Percentiles rank a stretch among this genome's conserved stretches.
These are phyloP conservation scores for Cladopsammia gracilis DNA, from an alignment of 64 coral and sea anemone genomes.

Conservation along the genomic window DNA sequence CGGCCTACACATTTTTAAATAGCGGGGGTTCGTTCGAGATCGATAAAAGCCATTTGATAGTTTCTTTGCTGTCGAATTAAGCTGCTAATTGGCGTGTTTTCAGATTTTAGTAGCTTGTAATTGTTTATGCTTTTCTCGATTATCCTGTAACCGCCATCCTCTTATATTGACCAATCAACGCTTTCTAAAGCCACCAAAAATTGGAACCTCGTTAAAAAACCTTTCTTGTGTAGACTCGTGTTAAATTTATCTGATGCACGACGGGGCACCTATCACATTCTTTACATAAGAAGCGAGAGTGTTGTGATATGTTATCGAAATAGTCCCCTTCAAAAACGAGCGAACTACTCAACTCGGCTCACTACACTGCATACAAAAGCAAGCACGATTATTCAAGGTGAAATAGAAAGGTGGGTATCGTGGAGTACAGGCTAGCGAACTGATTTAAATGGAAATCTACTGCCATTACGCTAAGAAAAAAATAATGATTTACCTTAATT, in stretches of 20 bases:
- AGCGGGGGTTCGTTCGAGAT: neutral
- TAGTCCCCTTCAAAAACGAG: neutral
- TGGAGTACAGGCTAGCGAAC: too few species aligned
- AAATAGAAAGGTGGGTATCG: neutral
- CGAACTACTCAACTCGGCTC: neutral
- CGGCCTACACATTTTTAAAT: neutral
- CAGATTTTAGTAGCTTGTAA: conserved; percentile 30
- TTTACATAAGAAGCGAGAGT: neutral
- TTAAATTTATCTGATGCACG: conserved; percentile 31
- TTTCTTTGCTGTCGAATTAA: conserved; percentile 50
- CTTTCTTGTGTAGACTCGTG: conserved; percentile 20
- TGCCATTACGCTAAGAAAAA: neutral
- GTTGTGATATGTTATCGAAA: neutral
- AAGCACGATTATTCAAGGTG: neutral
- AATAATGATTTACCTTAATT: too few species aligned
- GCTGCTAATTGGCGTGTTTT: conserved; percentile 42
- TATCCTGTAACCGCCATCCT: neutral
- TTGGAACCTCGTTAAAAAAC: conserved; percentile 29
- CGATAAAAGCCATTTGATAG: conserved; percentile 19
- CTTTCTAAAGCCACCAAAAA: neutral
- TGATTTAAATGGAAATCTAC: too few species aligned
- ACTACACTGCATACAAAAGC: neutral
- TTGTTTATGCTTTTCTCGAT: conserved; percentile 31
- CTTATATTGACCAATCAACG: neutral
- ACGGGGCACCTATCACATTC: conserved; percentile 21